These are phyloP conservation scores for Buceros bicornis DNA, from an alignment of 2,797 vertebrate species.

Conservation along the genomic window DNA sequence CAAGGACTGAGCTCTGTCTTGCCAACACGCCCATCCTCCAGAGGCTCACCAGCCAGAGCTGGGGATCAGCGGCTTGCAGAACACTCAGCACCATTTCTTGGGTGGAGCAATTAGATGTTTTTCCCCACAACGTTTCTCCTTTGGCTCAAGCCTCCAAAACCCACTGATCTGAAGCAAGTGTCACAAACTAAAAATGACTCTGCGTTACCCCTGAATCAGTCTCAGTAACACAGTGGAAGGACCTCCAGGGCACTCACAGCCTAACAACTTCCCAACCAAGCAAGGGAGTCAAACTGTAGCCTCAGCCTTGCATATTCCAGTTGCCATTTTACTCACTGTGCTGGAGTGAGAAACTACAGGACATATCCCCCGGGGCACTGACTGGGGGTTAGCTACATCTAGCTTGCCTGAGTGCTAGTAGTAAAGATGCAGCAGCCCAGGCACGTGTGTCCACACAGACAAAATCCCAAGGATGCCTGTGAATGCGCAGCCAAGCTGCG, in stretches of 20 bases:
- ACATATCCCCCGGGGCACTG: accelerated
- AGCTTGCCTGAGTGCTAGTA: not conserved
- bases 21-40: not conserved
- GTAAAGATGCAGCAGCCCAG: not conserved
- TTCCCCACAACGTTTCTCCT: not conserved
- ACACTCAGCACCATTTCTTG: not conserved
- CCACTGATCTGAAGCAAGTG: accelerated
- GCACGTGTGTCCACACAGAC: not conserved
- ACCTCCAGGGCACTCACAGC: not conserved
- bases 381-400: not conserved
- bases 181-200: not conserved
- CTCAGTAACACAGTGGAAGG: not conserved
- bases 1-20: not conserved
- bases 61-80: not conserved
- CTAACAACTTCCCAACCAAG: accelerated
- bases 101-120: not conserved
- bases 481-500: not conserved
- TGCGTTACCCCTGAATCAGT: not conserved
- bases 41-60: not conserved
- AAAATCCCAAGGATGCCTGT: not conserved
- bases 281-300: not conserved
- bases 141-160: not conserved
- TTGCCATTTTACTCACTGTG: not conserved
- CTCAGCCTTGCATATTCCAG: not conserved
- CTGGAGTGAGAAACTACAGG: not conserved